Evolutionary conservation across 2,797 vertebrate species (phyloP).

Genomic region (Orestias chungarensis): DNA sequence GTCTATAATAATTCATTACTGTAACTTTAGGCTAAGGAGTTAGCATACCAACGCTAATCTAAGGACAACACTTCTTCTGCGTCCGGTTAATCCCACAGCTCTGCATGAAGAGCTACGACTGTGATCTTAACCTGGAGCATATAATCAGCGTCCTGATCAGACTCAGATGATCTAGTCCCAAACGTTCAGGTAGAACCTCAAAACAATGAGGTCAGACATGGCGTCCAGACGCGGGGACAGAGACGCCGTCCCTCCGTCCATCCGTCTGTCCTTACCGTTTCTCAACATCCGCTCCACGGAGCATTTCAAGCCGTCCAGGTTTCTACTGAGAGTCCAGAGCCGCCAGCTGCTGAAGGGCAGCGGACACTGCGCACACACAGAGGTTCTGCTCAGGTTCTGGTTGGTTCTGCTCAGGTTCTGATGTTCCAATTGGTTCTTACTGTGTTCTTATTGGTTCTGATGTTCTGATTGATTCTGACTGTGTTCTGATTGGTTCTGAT

Average conservation of each 20-base stretch:
- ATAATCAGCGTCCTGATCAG: too few relatives aligned
- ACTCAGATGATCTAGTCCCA: too few relatives aligned
- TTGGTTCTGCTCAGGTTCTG: not conserved
- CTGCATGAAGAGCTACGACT: too few relatives aligned
- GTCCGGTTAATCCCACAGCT: too few relatives aligned
- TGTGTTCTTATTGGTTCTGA: constrained; percentile 10
- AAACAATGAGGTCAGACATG: too few relatives aligned
- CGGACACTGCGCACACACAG: constrained; percentile 39
- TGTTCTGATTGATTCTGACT: not conserved
- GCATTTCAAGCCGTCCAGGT: constrained; percentile 51
- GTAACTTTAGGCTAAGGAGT: too few relatives aligned
- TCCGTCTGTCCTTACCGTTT: constrained; percentile 43
- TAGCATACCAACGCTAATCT: too few relatives aligned
- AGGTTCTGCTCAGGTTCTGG: not conserved
- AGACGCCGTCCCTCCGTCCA: not conserved
- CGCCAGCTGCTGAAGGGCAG: constrained; percentile 52
- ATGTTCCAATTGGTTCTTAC: constrained; percentile 29
- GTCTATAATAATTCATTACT: too few relatives aligned
- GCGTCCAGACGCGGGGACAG: not conserved
- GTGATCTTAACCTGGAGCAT: too few relatives aligned
- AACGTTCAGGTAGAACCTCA: too few relatives aligned
- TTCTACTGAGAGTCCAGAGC: constrained; percentile 48
- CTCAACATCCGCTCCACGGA: constrained; percentile 41
- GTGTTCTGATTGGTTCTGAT: not conserved
- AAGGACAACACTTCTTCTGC: too few relatives aligned